Base-by-base conservation (phyloP, 2,797 vertebrate genomes). In the Poecilia velifera region DNA sequence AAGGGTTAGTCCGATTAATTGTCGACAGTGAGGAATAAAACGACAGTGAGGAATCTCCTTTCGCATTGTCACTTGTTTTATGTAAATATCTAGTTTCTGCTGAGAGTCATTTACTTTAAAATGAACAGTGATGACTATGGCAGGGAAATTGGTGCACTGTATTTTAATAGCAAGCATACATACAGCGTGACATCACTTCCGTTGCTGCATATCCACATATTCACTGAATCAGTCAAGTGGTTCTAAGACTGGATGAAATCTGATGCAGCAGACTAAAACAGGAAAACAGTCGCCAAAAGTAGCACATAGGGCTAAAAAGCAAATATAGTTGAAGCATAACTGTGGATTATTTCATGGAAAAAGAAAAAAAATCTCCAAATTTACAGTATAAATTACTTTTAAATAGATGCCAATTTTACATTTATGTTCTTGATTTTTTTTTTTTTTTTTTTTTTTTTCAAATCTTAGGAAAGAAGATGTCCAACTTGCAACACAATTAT, bases 131-230 rank as follows among this genome's bases (percentile, higher is more conserved):
- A 91, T 49, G 75, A 86, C 79, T 81, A 53, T 74, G 36, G 77
- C 53, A 28, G 85, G 76, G 77, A 81, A 88, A 86, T 82, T 75
- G 22, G 71, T 68, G 82, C 82, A 78, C 83, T 83, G 73, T 73
- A 59, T 81, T 88, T 91, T 90, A 89, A 91, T 84, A 81, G 84
- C 73, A 86, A 86, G 84, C 85, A 82, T 76, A 76, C 76, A 81
- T 47, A 82, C 85, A 83, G 74, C 75, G 78, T 88, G 90, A 91
- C 87, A 90, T 85, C 41, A 78, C 81, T 82, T 91, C 77, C 85
- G 82, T 10, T 85, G 80, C 86, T 88, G 74, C 28, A 10, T 57
- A 46, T 81, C 49, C 59, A 82, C 74, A 87, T 79, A 41, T 82
- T 83, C 25, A 66, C 41, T 57, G 62, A 82, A 79, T 77, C 73